A percentile compares a stretch with the other conserved stretches of the same genome.
Conservation (phyloP, 2,113 vertebrate genomes). For the Lycaon pictus region DNA sequence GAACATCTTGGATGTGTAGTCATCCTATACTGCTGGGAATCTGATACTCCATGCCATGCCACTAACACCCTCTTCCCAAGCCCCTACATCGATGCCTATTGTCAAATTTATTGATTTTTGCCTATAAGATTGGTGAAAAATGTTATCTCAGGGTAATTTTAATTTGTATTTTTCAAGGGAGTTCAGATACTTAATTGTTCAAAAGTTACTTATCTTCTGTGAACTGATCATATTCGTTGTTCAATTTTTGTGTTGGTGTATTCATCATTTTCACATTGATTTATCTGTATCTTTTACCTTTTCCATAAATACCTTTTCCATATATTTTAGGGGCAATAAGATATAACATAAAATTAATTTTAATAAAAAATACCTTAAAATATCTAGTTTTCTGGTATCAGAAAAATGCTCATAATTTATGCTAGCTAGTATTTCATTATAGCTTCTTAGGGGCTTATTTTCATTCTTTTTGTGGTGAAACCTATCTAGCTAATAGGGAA, state of each 20-base stretch:
- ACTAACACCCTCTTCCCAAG: neutral
- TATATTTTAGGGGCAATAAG: neutral
- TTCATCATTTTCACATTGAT: slow-evolving; percentile 34
- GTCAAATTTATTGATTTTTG: slow-evolving; percentile 27
- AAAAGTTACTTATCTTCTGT: slow-evolving; percentile 28
- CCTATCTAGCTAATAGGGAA: neutral
- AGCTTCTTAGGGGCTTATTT: neutral
- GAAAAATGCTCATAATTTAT: neutral
- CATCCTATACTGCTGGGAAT: neutral
- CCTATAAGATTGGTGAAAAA: slow-evolving; percentile 28
- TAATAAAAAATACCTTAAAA: slow-evolving; percentile 34
- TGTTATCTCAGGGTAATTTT: slow-evolving; percentile 42
- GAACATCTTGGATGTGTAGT: neutral
- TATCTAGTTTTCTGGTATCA: neutral
- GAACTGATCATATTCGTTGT: slow-evolving; percentile 55
- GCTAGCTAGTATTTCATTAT: neutral
- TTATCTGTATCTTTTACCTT: slow-evolving; percentile 39
- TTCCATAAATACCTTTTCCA: neutral
- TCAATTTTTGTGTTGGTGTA: slow-evolving; percentile 22
- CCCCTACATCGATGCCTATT: neutral
- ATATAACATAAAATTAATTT: slow-evolving; percentile 39
- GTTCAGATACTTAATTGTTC: neutral
- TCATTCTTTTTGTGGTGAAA: slow-evolving; percentile 26
- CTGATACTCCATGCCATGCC: neutral
- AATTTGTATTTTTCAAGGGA: slow-evolving; percentile 51